Percentiles rank a stretch among this genome's conserved stretches.
Evolutionary conservation across 1,140 invertebrate species (phyloP).

Genomic region (Ectropis grisescens): DNA sequence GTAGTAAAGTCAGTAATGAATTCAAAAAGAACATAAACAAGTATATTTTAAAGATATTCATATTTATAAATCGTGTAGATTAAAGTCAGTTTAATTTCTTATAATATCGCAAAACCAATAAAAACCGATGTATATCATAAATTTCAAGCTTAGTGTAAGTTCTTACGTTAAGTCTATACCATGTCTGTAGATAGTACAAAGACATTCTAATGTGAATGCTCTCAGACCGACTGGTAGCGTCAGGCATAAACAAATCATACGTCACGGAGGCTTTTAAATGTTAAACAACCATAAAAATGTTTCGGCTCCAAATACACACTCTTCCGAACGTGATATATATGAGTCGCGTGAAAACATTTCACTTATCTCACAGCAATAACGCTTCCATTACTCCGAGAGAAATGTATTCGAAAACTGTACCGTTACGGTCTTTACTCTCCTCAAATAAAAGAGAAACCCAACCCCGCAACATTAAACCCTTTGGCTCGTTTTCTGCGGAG

Average conservation of each 20-base stretch:
- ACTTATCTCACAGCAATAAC: slow-evolving; percentile 29
- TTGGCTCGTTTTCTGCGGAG: slow-evolving; percentile 52
- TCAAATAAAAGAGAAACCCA: slow-evolving; percentile 48
- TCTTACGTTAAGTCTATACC: too few species aligned
- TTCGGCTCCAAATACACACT: slow-evolving; percentile 5
- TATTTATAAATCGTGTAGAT: too few species aligned
- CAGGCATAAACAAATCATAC: background rate
- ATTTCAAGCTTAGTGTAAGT: too few species aligned
- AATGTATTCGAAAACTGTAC: slow-evolving; percentile 31
- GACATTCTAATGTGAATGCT: too few species aligned
- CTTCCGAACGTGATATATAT: slow-evolving; percentile 25
- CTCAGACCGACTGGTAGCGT: too few species aligned
- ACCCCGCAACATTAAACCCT: slow-evolving; percentile 45
- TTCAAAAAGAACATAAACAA: too few species aligned
- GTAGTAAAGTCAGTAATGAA: too few species aligned
- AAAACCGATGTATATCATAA: too few species aligned
- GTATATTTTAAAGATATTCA: too few species aligned
- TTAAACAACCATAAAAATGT: slow-evolving; percentile 9
- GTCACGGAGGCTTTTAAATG: slow-evolving; percentile 8
- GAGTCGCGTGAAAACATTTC: slow-evolving; percentile 25
- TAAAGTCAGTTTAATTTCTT: too few species aligned
- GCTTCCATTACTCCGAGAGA: slow-evolving; percentile 33
- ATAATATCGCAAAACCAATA: too few species aligned
- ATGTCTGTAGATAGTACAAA: too few species aligned
- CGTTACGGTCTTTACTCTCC: slow-evolving; percentile 39